phyloP scores from a whole-genome alignment of 64 coral and sea anemone species.

The Orbicella faveolata region DNA sequence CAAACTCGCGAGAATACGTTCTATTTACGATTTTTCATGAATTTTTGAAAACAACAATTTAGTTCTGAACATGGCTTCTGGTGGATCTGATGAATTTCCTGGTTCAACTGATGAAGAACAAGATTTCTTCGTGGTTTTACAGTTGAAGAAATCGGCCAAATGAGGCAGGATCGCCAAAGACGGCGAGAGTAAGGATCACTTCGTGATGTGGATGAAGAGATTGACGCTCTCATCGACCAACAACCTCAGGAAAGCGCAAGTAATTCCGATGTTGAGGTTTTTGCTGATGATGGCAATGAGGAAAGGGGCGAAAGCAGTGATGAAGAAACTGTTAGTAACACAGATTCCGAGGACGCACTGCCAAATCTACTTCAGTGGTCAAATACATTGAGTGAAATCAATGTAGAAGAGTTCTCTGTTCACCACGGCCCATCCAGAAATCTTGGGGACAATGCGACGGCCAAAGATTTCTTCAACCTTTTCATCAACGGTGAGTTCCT shows the following conservation, averaged over 20 bases:
- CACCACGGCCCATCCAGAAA: not conserved
- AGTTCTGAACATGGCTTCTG: not conserved
- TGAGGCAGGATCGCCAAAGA: not conserved
- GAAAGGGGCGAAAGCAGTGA: not conserved
- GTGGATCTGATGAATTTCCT: not conserved
- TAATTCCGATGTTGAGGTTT: not conserved
- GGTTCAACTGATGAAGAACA: not conserved
- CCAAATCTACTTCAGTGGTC: not conserved
- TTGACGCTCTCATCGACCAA: too few relatives aligned
- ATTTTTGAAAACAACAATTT: not conserved
- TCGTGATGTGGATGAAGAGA: not conserved
- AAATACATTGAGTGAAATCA: not conserved
- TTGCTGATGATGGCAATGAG: not conserved
- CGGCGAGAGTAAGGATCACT: not conserved
- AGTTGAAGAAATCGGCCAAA: not conserved
- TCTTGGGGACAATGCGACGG: not conserved
- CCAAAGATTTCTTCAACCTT: constrained; percentile 44
- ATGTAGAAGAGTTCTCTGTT: constrained; percentile 4
- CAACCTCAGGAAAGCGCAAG: not conserved
- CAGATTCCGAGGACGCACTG: not conserved
- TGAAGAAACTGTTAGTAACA: not conserved
- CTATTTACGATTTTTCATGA: not conserved
- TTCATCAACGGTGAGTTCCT: constrained; percentile 35
- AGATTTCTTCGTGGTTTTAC: not conserved
- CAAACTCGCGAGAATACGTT: not conserved